A percentile compares a stretch with the other conserved stretches of the same genome.
phyloP scores from a whole-genome alignment of 2,888 invertebrate genomes.

The Temnothorax rugatulus region DNA sequence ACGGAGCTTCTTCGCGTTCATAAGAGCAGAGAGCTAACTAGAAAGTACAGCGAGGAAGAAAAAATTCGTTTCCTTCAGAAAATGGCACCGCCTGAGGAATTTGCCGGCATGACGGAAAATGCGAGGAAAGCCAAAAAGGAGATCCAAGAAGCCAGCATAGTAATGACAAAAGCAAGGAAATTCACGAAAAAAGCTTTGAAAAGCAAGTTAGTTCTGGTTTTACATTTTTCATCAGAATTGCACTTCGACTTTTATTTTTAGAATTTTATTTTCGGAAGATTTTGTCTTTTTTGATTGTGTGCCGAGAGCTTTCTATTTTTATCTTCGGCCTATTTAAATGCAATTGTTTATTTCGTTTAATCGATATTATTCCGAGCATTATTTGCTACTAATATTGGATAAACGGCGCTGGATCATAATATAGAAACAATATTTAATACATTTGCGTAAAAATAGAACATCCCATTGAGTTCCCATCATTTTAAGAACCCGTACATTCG shows the following conservation, averaged over 20 bases:
- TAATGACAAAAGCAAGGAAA: background rate
- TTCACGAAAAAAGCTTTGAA: background rate
- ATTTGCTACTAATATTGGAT: background rate
- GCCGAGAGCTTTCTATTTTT: background rate
- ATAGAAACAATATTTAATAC: background rate
- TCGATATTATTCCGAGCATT: background rate
- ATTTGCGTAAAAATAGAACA: background rate
- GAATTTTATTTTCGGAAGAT: background rate
- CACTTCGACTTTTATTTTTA: background rate
- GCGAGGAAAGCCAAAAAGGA: slow-evolving; percentile 55
- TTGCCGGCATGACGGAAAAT: slow-evolving; percentile 36
- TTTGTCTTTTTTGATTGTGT: background rate
- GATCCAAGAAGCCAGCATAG: slow-evolving; percentile 16
- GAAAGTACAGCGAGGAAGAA: background rate
- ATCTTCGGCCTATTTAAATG: background rate
- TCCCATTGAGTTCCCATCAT: background rate
- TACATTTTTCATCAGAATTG: slow-evolving; percentile 1
- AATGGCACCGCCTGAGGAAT: slow-evolving; percentile 45
- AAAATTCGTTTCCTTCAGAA: slow-evolving; percentile 24
- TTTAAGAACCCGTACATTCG: background rate
- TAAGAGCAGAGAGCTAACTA: background rate
- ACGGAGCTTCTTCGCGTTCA: background rate
- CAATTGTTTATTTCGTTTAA: background rate
- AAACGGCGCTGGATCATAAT: background rate
- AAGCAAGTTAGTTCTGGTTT: slow-evolving; percentile 41